These are phyloP conservation scores for Holothuria glaberrima DNA, from an alignment of 35 echinoderm and acorn worm genomes.

Conservation along the genomic window DNA sequence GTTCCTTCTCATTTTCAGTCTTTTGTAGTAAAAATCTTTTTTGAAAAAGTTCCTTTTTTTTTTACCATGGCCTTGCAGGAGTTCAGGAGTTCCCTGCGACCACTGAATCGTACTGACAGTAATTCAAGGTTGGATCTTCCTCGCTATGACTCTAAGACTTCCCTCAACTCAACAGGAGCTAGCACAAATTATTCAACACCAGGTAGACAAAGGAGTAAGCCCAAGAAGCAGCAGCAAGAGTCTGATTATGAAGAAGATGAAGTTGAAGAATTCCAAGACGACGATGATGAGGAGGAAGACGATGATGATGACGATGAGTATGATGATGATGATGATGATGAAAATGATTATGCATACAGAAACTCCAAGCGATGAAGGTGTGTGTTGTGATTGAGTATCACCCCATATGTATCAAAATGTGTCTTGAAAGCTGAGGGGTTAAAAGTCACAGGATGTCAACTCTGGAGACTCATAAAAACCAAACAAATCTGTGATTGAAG, in stretches of 20 bases:
- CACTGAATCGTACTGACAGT: slow-evolving; percentile 64
- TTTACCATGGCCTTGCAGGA: slow-evolving; percentile 61
- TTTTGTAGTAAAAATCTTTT: not conserved
- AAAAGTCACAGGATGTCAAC: too few species aligned
- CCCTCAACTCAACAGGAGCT: slow-evolving; percentile 84
- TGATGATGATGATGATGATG: slow-evolving; percentile 67
- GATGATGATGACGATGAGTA: slow-evolving; percentile 65
- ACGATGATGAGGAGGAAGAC: slow-evolving; percentile 61
- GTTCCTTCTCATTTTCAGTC: too few species aligned
- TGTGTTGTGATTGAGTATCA: not conserved
- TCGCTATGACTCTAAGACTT: slow-evolving; percentile 79
- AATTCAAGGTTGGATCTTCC: slow-evolving; percentile 61
- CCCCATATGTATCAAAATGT: not conserved
- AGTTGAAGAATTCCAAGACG: slow-evolving; percentile 67
- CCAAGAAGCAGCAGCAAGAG: slow-evolving; percentile 46
- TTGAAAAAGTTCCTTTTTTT: not conserved
- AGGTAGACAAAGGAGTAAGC: slow-evolving; percentile 39
- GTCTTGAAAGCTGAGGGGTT: too few species aligned
- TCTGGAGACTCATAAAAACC: too few species aligned
- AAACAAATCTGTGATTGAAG: too few species aligned
- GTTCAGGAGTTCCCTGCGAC: slow-evolving; percentile 90
- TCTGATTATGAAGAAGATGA: slow-evolving; percentile 70
- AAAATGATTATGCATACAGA: slow-evolving; percentile 52
- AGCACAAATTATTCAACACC: slow-evolving; percentile 60
- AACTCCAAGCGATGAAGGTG: slow-evolving; percentile 33